phyloP scores from a whole-genome alignment of 2,888 invertebrate species.

The Hydrotaea diabolus region DNA sequence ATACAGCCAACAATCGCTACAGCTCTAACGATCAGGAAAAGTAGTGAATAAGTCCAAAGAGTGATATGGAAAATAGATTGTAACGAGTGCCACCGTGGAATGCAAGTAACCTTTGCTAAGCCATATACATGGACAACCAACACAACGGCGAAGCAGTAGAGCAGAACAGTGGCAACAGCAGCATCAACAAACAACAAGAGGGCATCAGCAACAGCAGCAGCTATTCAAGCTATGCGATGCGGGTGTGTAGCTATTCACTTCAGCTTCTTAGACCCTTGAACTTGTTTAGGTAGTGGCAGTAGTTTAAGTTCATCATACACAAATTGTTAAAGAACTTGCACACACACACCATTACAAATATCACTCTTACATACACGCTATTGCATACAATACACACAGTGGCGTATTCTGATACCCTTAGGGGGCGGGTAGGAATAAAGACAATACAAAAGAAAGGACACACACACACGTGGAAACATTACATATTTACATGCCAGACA shows the following conservation, averaged over 20 bases:
- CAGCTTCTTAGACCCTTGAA: conserved; percentile 32
- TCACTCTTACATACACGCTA: not conserved
- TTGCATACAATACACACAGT: not conserved
- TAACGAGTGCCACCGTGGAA: not conserved
- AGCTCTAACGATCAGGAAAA: not conserved
- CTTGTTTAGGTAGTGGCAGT: conserved; percentile 20
- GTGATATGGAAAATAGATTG: not conserved
- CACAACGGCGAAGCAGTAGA: not conserved
- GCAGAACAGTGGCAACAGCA: not conserved
- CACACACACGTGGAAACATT: not conserved
- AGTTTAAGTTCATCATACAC: conserved; percentile 22
- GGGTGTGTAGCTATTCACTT: not conserved
- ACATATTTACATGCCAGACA: no score
- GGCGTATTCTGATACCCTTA: not conserved
- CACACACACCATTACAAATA: not conserved
- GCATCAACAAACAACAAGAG: conserved; percentile 31
- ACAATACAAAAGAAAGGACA: not conserved
- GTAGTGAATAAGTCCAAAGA: not conserved
- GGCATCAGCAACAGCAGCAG: no score
- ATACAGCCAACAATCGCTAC: not conserved
- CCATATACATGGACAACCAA: not conserved
- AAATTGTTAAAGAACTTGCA: not conserved
- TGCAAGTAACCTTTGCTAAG: not conserved
- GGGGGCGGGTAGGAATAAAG: no score
- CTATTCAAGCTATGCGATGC: not conserved